Evolutionary conservation across 2,888 invertebrate species (phyloP).

Genomic region (Macrosiphum euphorbiae): DNA sequence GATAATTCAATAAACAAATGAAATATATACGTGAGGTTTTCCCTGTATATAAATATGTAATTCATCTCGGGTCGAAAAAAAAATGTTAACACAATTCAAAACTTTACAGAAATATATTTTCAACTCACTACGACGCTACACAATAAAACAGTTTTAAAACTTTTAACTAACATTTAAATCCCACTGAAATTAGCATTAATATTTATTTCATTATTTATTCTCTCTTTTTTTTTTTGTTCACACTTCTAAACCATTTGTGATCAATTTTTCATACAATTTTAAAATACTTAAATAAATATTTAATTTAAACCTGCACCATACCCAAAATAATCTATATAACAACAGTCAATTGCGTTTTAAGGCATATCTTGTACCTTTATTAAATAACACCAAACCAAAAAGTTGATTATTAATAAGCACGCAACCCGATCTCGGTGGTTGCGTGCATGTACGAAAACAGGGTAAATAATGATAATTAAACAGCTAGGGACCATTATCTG

Average conservation of each 20-base stretch:
- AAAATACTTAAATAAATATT: not conserved
- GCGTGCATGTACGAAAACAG: not conserved
- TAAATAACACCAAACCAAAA: not conserved
- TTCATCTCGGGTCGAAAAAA: not conserved
- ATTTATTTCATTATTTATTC: not conserved
- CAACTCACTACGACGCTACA: not conserved
- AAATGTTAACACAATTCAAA: not conserved
- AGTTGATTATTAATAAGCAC: constrained; percentile 21
- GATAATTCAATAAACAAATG: not conserved
- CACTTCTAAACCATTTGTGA: not conserved
- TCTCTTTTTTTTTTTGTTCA: not conserved
- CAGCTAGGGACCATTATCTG: constrained; percentile 2
- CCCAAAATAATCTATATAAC: not conserved
- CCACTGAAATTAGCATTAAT: not conserved
- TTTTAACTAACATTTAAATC: not conserved
- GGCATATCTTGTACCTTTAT: not conserved
- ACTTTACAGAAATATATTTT: not conserved
- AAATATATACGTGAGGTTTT: not conserved
- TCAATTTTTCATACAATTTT: not conserved
- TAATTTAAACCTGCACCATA: not conserved
- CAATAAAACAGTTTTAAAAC: not conserved
- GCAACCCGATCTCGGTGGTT: not conserved
- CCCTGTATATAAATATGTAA: not conserved
- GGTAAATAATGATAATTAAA: constrained; percentile 52
- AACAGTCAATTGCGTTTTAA: not conserved